Evolutionary conservation across 2,113 vertebrate species (phyloP), one percentile per base, ranked within the genome.

Genomic region (Chionomys nivalis): DNA sequence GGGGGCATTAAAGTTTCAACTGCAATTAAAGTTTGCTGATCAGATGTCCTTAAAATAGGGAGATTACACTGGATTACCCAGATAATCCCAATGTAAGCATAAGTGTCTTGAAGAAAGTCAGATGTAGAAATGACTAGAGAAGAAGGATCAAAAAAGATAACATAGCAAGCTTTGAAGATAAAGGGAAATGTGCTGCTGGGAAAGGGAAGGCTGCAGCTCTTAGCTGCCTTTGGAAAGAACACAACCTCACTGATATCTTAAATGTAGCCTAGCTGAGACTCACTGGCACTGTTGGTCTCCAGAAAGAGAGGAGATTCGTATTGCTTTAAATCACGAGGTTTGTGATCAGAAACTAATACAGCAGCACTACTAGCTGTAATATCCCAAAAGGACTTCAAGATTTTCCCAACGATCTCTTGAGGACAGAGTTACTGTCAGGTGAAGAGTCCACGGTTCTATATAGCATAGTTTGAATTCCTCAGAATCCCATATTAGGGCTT

Each of bases 21-120:
- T 55, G 66, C 68, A 94, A 92, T 75, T 87, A 94, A 91, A 63
- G 5, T 26, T 72, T 61, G 36, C 85, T 90, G 65, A 91, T 89
- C 49, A 94, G 73, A n/a, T 36, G 4, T 52, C 28, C 26, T 93
- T 88, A 58, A 86, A 85, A 86, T 36, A 87, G 28, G 68, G 83
- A 93, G 65, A 89, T 42, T 65, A 92, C 9, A 42, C 75, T 87
- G 90, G 55, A 75, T 94, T 87, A 87, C 28, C 24, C 52, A 68
- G 26, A 55, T 72, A 92, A 94, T 26, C 11, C 70, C 68, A 78
- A 52, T 76, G 63, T 87, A 87, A 90, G 65, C 65, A 39, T 26
- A 72, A 94, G 23, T 1, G 7, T n/a, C 79, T 42, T 72, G 49
- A 88, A 86, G 58, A 90, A 36, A 96, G 31, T 23, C 47, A 70